Conservation (phyloP, 1,140 invertebrate species). For the Mya arenaria region DNA sequence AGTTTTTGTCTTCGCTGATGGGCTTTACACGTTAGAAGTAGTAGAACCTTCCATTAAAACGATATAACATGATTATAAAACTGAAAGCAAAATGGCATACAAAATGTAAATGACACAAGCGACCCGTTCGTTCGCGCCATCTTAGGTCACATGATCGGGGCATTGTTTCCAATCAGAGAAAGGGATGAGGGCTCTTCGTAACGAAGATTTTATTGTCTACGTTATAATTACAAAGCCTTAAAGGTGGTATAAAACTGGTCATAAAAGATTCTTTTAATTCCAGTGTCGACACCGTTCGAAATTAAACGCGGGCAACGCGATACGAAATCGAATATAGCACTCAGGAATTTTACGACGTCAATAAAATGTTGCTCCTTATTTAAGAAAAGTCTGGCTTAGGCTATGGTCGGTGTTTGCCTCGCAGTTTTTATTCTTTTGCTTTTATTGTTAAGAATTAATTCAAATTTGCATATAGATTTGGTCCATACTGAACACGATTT, state of each 20-base stretch:
- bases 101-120: not conserved
- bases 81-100: conserved; percentile 39
- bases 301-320: conserved; percentile 53
- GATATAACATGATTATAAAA: conserved; percentile 50
- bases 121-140: not conserved
- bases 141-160: conserved; percentile 38
- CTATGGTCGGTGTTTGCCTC: conserved; percentile 27
- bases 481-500: conserved; percentile 37
- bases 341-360: conserved; percentile 55
- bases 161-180: conserved; percentile 47
- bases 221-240: conserved; percentile 57
- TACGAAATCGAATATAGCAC: conserved; percentile 58
- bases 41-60: conserved; percentile 45
- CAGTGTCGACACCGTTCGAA: conserved; percentile 53
- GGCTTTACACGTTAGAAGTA: conserved; percentile 32
- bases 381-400: conserved; percentile 43
- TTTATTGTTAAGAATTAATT: conserved; percentile 53
- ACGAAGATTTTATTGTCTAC: conserved; percentile 58
- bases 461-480: conserved; percentile 58
- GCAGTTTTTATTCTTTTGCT: conserved; percentile 41
- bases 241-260: conserved; percentile 50
- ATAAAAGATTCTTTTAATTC: conserved; percentile 57
- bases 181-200: conserved; percentile 34
- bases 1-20: conserved; percentile 33
- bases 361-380: conserved; percentile 56